phyloP scores from a whole-genome alignment of 2,888 invertebrate genomes.

The Toxonevra muliebris region DNA sequence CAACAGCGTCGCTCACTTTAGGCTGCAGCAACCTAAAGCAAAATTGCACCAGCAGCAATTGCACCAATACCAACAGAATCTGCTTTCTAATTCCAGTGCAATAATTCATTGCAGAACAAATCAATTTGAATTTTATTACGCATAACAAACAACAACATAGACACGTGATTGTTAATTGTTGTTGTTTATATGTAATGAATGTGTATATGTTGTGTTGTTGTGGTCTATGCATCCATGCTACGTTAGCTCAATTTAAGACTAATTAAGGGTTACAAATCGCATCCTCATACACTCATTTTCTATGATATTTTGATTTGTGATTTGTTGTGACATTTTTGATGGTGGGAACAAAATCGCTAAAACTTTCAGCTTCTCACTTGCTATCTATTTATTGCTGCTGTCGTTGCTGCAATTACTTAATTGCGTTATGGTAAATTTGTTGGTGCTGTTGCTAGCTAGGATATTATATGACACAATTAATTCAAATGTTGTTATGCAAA shows the following conservation, averaged over 20 bases:
- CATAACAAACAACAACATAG: conserved; percentile 15
- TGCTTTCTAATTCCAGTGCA: too few species aligned
- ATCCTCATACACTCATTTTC: neutral
- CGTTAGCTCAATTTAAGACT: conserved; percentile 6
- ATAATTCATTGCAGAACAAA: conserved; percentile 50
- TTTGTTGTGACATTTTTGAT: conserved; percentile 64
- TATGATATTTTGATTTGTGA: conserved; percentile 53
- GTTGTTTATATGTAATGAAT: too few species aligned
- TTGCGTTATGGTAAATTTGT: conserved; percentile 52
- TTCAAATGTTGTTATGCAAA: conserved; percentile 63
- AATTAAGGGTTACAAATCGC: conserved; percentile 27
- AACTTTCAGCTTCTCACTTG: conserved; percentile 7
- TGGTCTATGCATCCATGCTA: neutral
- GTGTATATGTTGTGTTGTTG: neutral
- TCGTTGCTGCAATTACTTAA: conserved; percentile 36
- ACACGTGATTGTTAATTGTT: conserved; percentile 15
- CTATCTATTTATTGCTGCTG: neutral
- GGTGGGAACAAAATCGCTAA: conserved; percentile 45
- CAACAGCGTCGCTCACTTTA: too few species aligned
- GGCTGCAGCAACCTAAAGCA: neutral
- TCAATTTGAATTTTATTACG: conserved; percentile 58
- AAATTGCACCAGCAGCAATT: neutral
- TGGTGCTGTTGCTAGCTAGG: neutral
- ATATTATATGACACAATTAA: neutral
- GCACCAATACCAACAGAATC: too few species aligned